Conservation (phyloP, 1,140 invertebrate genomes). For the Caerostris darwini region DNA sequence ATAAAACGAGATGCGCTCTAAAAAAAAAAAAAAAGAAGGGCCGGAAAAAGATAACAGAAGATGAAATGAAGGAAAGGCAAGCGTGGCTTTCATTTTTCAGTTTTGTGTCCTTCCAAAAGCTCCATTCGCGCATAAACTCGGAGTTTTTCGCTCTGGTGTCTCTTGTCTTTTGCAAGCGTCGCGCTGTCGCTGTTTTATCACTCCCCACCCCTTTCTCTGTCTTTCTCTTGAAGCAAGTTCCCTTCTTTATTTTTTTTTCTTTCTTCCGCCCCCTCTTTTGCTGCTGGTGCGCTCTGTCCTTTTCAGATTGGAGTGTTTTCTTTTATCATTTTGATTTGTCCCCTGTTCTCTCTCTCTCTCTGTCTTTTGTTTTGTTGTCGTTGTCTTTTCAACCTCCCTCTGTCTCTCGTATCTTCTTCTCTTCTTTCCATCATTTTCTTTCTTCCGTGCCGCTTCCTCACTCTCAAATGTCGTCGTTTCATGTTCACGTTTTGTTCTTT, state of each 20-base stretch:
- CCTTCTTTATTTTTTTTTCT: background rate
- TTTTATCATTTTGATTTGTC: slow-evolving; percentile 74
- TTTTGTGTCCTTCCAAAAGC: slow-evolving; percentile 70
- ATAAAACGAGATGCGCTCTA: slow-evolving; percentile 40
- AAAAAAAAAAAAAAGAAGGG: slow-evolving; percentile 35
- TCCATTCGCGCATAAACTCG: slow-evolving; percentile 72
- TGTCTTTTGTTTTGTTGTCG: background rate
- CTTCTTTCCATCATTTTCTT: background rate
- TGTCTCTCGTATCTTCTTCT: background rate
- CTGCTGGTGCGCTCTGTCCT: slow-evolving; percentile 26
- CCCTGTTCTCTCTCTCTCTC: background rate
- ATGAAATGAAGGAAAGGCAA: background rate
- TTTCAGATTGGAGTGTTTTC: slow-evolving; percentile 74
- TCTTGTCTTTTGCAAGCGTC: slow-evolving; percentile 60
- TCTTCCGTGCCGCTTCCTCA: slow-evolving; percentile 35
- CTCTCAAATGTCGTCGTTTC: slow-evolving; percentile 68
- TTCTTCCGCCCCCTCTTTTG: background rate
- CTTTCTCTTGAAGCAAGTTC: background rate
- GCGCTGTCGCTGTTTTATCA: slow-evolving; percentile 53
- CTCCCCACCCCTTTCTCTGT: background rate
- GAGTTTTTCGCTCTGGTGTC: slow-evolving; percentile 47
- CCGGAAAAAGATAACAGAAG: background rate
- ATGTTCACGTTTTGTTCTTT: slow-evolving; percentile 61
- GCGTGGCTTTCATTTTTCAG: slow-evolving; percentile 66
- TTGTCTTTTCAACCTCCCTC: background rate